phyloP scores from a whole-genome alignment of 2,888 invertebrate genomes.

The Idaea aversata region DNA sequence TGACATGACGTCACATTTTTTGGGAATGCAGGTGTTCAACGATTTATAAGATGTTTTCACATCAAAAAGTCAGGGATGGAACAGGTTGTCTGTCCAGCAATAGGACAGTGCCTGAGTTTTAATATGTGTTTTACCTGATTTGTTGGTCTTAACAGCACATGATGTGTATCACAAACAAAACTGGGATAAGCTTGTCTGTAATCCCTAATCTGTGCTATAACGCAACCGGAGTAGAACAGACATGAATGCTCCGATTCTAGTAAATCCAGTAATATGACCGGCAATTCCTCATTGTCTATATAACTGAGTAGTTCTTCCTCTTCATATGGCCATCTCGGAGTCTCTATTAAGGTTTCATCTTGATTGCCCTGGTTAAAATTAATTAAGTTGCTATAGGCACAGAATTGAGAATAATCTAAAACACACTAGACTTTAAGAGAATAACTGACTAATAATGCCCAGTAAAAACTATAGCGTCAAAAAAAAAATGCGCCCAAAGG shows the following conservation, averaged over 20 bases:
- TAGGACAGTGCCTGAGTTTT: too few species aligned
- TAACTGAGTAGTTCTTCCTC: constrained; percentile 92
- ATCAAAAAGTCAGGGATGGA: too few species aligned
- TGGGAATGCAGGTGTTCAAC: too few species aligned
- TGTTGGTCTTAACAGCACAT: constrained; percentile 92
- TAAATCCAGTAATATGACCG: constrained; percentile 91
- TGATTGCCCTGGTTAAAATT: constrained; percentile 45
- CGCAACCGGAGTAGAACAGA: constrained; percentile 94
- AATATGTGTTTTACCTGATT: constrained; percentile 86
- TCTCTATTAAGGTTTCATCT: constrained; percentile 87
- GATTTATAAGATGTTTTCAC: too few species aligned
- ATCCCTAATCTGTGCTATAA: constrained; percentile 94
- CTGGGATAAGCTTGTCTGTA: constrained; percentile 90
- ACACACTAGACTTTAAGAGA: too few species aligned
- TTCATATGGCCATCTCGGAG: constrained; percentile 92
- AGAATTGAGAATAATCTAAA: too few species aligned
- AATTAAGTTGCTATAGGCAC: constrained; percentile 4
- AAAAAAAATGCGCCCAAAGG: too few species aligned
- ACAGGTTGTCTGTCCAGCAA: too few species aligned
- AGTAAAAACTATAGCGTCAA: too few species aligned
- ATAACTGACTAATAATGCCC: too few species aligned
- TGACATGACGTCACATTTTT: too few species aligned
- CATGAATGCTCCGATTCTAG: constrained; percentile 91
- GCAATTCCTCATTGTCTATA: constrained; percentile 94
- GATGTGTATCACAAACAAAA: constrained; percentile 89